Conservation (phyloP, 1,140 invertebrate genomes). For the Lithobius niger region DNA sequence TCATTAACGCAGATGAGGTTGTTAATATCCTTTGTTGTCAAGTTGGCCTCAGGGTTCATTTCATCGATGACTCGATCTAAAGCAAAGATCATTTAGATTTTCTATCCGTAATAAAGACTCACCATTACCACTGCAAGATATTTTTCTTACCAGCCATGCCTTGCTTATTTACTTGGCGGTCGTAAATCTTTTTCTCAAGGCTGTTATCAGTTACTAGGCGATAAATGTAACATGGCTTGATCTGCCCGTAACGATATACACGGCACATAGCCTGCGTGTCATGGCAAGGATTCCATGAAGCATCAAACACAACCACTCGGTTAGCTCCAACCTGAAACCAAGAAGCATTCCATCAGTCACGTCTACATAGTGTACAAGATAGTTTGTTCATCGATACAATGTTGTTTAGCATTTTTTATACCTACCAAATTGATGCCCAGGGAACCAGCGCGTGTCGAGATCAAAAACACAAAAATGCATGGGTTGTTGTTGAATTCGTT, state of each 20-base stretch:
- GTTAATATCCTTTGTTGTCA: constrained; percentile 87
- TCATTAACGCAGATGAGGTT: constrained; percentile 86
- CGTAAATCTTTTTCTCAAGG: constrained; percentile 95
- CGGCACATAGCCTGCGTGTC: constrained; percentile 97
- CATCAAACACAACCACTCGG: constrained; percentile 93
- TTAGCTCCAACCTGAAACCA: constrained; percentile 59
- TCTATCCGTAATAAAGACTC: constrained; percentile 11
- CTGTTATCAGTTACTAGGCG: constrained; percentile 92
- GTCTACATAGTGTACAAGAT: background rate
- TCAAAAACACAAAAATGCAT: constrained; percentile 79
- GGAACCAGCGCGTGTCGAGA: constrained; percentile 94
- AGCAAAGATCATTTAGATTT: no score
- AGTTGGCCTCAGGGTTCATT: constrained; percentile 88
- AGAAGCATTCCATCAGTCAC: background rate
- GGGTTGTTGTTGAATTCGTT: constrained; percentile 91
- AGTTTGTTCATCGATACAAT: no score
- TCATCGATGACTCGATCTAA: constrained; percentile 91
- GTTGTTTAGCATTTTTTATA: no score
- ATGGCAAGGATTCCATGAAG: constrained; percentile 99
- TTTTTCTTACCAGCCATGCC: constrained; percentile 56
- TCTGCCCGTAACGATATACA: constrained; percentile 92
- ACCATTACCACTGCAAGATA: background rate
- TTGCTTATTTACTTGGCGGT: constrained; percentile 94
- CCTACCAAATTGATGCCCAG: constrained; percentile 88
- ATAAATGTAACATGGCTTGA: constrained; percentile 89